phyloP scores from a whole-genome alignment of 2,888 invertebrate genomes.

The Brachyptera risi region DNA sequence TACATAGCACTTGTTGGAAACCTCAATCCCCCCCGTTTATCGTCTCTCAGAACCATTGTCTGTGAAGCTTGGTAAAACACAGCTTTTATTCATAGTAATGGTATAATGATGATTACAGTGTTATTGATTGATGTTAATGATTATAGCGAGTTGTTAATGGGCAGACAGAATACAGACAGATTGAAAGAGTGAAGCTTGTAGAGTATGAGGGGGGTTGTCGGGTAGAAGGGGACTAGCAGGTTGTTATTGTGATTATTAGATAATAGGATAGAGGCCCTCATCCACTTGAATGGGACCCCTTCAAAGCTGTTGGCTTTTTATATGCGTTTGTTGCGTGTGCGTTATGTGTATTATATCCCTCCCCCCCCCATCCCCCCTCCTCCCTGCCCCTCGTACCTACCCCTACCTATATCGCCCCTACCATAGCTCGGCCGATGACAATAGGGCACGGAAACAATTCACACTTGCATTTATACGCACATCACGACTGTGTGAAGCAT shows the following conservation, averaged over 20 bases:
- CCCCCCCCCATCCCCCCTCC: too few species aligned
- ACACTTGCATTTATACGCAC: too few species aligned
- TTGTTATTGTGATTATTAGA: conserved; percentile 21
- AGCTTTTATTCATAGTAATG: too few species aligned
- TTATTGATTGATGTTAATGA: conserved; percentile 22
- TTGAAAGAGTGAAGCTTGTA: conserved; percentile 1
- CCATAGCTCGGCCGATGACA: conserved; percentile 10
- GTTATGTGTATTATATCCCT: neutral
- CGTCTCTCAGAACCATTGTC: too few species aligned
- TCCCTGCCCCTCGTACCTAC: too few species aligned
- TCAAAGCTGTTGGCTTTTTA: conserved; percentile 19
- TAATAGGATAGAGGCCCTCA: conserved; percentile 19
- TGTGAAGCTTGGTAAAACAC: too few species aligned
- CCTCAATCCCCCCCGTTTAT: too few species aligned
- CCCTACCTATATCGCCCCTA: too few species aligned
- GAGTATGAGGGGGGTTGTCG: neutral
- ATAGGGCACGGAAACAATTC: neutral
- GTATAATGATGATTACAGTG: too few species aligned
- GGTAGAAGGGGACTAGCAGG: conserved; percentile 14
- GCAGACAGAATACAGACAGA: conserved; percentile 6
- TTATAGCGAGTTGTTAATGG: conserved; percentile 16
- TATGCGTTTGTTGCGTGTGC: conserved; percentile 18
- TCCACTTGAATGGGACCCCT: conserved; percentile 20
- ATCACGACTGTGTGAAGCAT: too few species aligned
- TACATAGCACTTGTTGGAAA: too few species aligned